phyloP scores from a whole-genome alignment of 1,140 invertebrate species.

The Drosophila auraria region DNA sequence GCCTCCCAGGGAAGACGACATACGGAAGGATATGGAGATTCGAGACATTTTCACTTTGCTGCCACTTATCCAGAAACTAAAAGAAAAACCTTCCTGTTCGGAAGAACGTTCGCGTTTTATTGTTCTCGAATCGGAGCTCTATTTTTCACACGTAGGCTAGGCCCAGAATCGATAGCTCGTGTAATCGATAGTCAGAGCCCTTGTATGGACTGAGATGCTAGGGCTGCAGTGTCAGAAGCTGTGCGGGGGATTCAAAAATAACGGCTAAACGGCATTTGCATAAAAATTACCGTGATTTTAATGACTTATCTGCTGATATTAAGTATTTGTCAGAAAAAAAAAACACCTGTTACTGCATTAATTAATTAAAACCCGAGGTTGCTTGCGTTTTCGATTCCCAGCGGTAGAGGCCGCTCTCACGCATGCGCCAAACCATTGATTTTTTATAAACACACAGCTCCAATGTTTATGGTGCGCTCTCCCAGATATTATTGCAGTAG shows the following conservation, averaged over 20 bases:
- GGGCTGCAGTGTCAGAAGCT: background rate
- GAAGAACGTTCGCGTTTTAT: conserved; percentile 45
- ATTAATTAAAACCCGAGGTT: background rate
- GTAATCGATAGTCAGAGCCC: conserved; percentile 38
- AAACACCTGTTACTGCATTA: background rate
- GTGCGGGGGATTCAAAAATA: conserved; percentile 17
- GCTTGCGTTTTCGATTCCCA: background rate
- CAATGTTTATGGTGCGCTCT: conserved; percentile 47
- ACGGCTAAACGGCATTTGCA: background rate
- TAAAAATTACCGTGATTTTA: background rate
- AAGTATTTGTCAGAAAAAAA: background rate
- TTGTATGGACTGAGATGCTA: conserved; percentile 6
- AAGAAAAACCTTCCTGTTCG: conserved; percentile 39
- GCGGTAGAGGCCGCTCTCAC: background rate
- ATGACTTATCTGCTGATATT: background rate
- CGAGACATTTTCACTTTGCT: conserved; percentile 26
- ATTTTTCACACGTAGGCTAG: conserved; percentile 47
- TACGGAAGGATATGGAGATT: conserved; percentile 27
- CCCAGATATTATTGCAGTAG: conserved; percentile 16
- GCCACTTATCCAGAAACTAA: conserved; percentile 27
- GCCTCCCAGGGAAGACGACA: conserved; percentile 5
- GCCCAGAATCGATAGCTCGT: conserved; percentile 30
- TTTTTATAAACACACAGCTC: conserved; percentile 32
- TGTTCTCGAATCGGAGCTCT: conserved; percentile 22
- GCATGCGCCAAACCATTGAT: conserved; percentile 50